phyloP scores from a whole-genome alignment of 1,140 invertebrate genomes.

The Ceratoteleas bidentatus region DNA sequence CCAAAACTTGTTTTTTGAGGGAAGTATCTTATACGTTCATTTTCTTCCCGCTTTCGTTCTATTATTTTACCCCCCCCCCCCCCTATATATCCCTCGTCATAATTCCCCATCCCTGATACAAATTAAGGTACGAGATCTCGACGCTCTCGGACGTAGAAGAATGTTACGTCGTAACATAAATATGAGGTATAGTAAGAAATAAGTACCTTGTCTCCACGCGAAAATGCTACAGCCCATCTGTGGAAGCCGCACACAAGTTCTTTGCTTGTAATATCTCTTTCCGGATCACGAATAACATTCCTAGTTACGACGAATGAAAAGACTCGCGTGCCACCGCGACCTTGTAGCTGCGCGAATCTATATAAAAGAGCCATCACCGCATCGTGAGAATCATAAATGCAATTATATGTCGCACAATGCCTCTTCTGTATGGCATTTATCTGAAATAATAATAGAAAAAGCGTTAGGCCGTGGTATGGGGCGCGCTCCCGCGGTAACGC shows the following conservation, averaged over 20 bases:
- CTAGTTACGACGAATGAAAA: conserved; percentile 92
- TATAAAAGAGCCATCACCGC: conserved; percentile 90
- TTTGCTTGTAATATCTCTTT: conserved; percentile 91
- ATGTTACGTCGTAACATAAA: neutral
- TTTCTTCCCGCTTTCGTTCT: too few species aligned
- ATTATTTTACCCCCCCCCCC: too few species aligned
- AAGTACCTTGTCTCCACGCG: conserved; percentile 87
- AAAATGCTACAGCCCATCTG: conserved; percentile 93
- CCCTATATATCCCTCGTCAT: too few species aligned
- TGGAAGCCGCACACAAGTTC: conserved; percentile 92
- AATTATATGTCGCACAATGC: conserved; percentile 29
- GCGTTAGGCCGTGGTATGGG: too few species aligned
- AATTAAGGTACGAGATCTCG: too few species aligned
- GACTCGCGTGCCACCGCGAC: conserved; percentile 91
- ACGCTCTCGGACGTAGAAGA: too few species aligned
- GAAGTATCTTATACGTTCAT: too few species aligned
- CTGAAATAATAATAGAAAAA: conserved; percentile 21
- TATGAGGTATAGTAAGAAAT: conserved; percentile 47
- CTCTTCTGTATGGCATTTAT: conserved; percentile 34
- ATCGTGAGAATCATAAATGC: conserved; percentile 71
- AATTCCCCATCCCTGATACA: too few species aligned
- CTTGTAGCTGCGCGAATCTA: conserved; percentile 91
- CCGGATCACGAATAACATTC: conserved; percentile 89
- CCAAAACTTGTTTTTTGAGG: too few species aligned
- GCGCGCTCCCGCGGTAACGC: too few species aligned